Conservation (phyloP, 1,140 invertebrate genomes). For the Zaprionus camerounensis region DNA sequence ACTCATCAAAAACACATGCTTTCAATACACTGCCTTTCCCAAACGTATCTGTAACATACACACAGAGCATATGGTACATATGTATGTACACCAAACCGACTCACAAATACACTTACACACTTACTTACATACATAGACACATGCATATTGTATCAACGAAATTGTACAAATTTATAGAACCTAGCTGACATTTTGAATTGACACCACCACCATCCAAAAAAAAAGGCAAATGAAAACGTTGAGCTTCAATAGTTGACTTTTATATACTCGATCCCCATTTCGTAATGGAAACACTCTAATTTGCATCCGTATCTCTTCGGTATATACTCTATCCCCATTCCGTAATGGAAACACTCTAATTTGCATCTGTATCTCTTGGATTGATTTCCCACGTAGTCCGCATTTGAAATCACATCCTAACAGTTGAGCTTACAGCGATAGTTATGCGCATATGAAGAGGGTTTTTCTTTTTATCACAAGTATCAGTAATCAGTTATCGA, state of each 20-base stretch:
- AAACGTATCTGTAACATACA: conserved; percentile 30
- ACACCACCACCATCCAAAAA: conserved; percentile 20
- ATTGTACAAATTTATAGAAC: conserved; percentile 39
- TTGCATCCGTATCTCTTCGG: conserved; percentile 18
- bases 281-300: conserved; percentile 10
- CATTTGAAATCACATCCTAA: conserved; percentile 2
- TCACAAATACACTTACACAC: conserved; percentile 4
- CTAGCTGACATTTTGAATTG: conserved; percentile 20
- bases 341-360: conserved; percentile 6
- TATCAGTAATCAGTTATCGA: not conserved
- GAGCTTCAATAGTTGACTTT: conserved; percentile 38
- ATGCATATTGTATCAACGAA: conserved; percentile 20
- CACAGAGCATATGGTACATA: conserved; percentile 25
- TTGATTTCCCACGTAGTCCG: conserved; percentile 15
- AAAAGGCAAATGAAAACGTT: conserved; percentile 28
- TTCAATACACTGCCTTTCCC: conserved; percentile 58
- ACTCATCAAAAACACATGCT: conserved; percentile 34
- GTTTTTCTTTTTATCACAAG: not conserved
- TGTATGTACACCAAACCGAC: conserved; percentile 9
- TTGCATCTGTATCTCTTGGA: conserved; percentile 20
- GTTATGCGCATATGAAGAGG: not conserved
- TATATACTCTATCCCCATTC: not conserved
- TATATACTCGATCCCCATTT: not conserved
- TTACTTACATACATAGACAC: conserved; percentile 35
- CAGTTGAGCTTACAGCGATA: conserved; percentile 12